phyloP scores from a whole-genome alignment of 2,113 vertebrate species.

The Neogale vison region DNA sequence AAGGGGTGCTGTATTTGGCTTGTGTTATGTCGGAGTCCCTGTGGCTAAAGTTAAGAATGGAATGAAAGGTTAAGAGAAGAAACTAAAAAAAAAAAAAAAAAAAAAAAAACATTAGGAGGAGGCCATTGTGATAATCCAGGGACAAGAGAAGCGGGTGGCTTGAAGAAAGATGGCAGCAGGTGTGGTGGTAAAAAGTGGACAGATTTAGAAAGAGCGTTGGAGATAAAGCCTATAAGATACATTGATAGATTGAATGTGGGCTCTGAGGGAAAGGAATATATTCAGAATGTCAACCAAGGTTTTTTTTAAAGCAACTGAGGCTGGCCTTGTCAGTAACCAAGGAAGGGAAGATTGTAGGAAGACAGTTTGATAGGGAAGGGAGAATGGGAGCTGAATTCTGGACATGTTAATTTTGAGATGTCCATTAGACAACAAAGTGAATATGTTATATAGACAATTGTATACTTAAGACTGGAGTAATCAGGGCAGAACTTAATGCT shows the following conservation, averaged over 20 bases:
- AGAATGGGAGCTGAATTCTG: neutral
- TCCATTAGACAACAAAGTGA: neutral
- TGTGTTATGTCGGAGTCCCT: neutral
- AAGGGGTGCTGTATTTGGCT: neutral
- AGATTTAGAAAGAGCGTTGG: neutral
- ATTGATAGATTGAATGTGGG: neutral
- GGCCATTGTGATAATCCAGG: neutral
- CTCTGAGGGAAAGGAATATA: neutral
- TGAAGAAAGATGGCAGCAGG: neutral
- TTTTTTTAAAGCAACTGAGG: neutral
- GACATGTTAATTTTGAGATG: neutral
- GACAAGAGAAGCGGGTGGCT: too few relatives aligned
- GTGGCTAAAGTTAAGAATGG: neutral
- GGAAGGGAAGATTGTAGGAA: neutral
- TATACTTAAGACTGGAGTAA: neutral
- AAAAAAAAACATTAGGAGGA: neutral
- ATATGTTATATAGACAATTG: neutral
- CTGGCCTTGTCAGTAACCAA: neutral
- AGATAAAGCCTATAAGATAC: neutral
- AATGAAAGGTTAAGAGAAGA: neutral
- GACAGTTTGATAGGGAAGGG: neutral
- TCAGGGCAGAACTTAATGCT: neutral
- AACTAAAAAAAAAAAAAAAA: neutral
- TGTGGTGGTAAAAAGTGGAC: neutral
- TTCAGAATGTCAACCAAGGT: neutral